These are phyloP conservation scores for Glaucidium brasilianum DNA, from an alignment of 2,113 vertebrate species.

Conservation along the genomic window DNA sequence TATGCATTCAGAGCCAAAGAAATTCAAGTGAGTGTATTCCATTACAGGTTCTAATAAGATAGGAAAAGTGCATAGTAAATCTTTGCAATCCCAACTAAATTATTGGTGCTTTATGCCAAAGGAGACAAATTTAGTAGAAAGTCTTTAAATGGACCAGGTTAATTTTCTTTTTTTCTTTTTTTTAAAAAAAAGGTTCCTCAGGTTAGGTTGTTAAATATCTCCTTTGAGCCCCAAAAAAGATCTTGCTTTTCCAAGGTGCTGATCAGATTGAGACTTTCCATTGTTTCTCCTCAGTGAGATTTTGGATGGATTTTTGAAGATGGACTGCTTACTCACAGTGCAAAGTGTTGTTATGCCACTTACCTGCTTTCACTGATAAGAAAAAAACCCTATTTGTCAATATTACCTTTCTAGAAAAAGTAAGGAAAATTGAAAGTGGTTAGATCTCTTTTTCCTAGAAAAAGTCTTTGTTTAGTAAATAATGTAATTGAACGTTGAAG, in stretches of 20 bases:
- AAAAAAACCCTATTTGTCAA: neutral
- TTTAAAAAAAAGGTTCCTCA: neutral
- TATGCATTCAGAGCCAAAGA: constrained; percentile 1
- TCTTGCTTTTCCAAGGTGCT: neutral
- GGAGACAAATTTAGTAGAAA: neutral
- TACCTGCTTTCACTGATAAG: neutral
- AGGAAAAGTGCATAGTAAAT: constrained; percentile 25
- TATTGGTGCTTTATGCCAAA: neutral
- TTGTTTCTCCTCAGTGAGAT: neutral
- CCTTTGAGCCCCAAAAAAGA: neutral
- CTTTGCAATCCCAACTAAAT: neutral
- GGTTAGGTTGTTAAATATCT: neutral
- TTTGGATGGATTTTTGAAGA: neutral
- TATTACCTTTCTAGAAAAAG: neutral
- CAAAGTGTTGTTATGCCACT: neutral
- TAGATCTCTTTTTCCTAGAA: neutral
- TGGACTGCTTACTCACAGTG: neutral
- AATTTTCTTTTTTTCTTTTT: neutral
- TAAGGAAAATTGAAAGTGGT: neutral
- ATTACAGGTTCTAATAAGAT: constrained; percentile 34
- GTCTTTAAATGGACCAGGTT: neutral
- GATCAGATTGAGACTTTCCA: neutral
- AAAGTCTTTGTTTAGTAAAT: neutral
- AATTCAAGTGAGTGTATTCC: neutral
- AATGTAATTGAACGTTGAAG: neutral